Evolutionary conservation across 2,113 vertebrate species (phyloP), one percentile per base, ranked within the genome.

Genomic region (Nycticryphes semicollaris): DNA sequence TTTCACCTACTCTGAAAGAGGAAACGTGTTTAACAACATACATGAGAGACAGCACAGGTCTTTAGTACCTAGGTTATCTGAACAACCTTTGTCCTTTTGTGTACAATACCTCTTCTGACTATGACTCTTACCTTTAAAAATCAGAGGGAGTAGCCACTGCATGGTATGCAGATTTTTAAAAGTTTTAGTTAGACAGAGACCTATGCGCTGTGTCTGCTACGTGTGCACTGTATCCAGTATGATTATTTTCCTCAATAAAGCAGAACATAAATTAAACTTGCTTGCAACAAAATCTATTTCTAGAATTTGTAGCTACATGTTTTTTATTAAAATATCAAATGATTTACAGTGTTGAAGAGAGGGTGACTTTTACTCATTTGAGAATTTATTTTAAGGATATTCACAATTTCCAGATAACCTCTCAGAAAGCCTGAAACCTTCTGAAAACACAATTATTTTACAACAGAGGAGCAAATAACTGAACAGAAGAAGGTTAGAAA

Each of bases 341-440:
- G 8, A 78, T 12, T 89, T 66, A 23, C 0, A 53, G 23, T 57
- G 25, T 57, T 35, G 30, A 84, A 84, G 62, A 47, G 31, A 45
- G 6, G 8, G 17, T 37, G 41, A 54, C 54, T 90, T 89, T 88
- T 39, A 60, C 30, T 74, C 12, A 72, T 80, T 91, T 94, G 48
- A 64, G 18, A 89, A 67, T 83, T 86, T 31, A 57, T 57, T 94
- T 94, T 45, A 93, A 60, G 27, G 41, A 63, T 23, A 94, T 81
- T 70, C 67, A 57, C 9, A 5, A 81, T 54, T 97, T 96, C 33
- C 72, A 94, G 70, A 91, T 94, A 96, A 70, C 45, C 48, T 43
- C 51, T 85, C 77, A 81, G 78, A 97, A 97, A 95, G 74, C 60
- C 93, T 87, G 68, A 78, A 92, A 82, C 28, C 81, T 93, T 88